These are phyloP conservation scores for Arremon aurantiirostris DNA, from an alignment of 2,797 vertebrate species.

Conservation along the genomic window DNA sequence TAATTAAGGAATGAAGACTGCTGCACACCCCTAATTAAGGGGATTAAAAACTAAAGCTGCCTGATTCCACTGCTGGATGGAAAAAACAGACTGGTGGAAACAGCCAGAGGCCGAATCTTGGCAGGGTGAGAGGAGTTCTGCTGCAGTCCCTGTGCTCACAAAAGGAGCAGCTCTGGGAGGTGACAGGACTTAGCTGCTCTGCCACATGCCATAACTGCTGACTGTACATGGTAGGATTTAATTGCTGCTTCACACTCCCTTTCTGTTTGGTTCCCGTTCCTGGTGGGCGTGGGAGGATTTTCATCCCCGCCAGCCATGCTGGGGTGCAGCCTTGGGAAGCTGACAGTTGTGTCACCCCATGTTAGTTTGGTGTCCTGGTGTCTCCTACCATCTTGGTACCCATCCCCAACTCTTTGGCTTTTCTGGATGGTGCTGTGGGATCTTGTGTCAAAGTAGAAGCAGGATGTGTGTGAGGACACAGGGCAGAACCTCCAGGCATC, in stretches of 20 bases:
- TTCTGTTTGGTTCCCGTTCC: background rate
- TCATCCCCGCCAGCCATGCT: background rate
- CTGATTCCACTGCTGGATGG: slow-evolving; percentile 27
- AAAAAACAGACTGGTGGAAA: background rate
- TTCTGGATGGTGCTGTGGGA: accelerated
- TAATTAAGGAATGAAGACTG: slow-evolving; percentile 57
- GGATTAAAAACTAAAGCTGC: slow-evolving; percentile 48
- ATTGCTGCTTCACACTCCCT: background rate
- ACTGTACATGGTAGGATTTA: background rate
- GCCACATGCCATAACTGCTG: background rate
- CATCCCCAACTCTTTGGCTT: background rate
- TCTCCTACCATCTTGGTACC: accelerated
- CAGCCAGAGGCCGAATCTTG: background rate
- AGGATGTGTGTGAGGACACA: background rate
- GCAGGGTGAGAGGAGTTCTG: background rate
- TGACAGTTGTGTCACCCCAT: background rate
- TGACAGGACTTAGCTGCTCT: background rate
- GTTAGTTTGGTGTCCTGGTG: background rate
- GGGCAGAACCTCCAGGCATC: background rate
- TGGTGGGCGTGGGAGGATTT: background rate
- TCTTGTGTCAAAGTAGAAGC: background rate
- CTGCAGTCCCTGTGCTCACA: accelerated
- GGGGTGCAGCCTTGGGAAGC: background rate
- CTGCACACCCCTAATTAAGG: slow-evolving; percentile 45
- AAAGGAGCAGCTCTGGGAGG: background rate